Evolutionary conservation across 2,113 vertebrate species (phyloP).

Genomic region (Hippocampus zosterae): DNA sequence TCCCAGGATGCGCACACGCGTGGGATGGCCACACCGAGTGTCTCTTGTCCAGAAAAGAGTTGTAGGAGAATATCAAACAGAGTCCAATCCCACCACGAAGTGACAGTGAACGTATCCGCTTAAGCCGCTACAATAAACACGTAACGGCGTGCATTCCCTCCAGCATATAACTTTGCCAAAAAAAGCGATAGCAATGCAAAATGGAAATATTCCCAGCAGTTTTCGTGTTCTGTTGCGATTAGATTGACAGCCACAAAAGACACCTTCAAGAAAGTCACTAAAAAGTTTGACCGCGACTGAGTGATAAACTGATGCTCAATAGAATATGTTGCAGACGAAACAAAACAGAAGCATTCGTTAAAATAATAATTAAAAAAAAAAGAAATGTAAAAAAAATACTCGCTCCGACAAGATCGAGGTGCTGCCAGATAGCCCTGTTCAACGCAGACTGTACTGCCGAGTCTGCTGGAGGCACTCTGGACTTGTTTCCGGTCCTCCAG

Average conservation of each 20-base stretch:
- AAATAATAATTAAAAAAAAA: background rate
- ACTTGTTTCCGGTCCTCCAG: conserved; percentile 46
- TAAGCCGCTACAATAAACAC: background rate
- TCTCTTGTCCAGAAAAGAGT: conserved; percentile 27
- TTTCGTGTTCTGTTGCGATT: conserved; percentile 27
- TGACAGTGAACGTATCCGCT: background rate
- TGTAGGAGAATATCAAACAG: background rate
- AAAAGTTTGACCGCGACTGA: conserved; percentile 62
- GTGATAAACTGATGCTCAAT: background rate
- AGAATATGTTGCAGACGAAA: background rate
- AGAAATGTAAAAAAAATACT: background rate
- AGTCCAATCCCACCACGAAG: conserved; percentile 9
- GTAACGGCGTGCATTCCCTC: conserved; percentile 34
- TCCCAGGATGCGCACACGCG: conserved; percentile 39
- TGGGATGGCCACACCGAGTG: conserved; percentile 20
- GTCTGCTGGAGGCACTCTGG: conserved; percentile 21
- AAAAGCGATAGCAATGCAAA: conserved; percentile 17
- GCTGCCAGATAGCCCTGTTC: conserved; percentile 10
- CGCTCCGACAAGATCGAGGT: background rate
- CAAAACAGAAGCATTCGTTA: background rate
- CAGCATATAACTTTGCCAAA: conserved; percentile 37
- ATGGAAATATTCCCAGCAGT: conserved; percentile 12
- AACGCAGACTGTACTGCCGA: conserved; percentile 28
- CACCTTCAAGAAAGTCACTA: conserved; percentile 39
- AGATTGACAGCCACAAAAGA: conserved; percentile 11